These are phyloP conservation scores for Smutsia gigantea DNA, from an alignment of 2,797 vertebrate species.

Conservation along the genomic window DNA sequence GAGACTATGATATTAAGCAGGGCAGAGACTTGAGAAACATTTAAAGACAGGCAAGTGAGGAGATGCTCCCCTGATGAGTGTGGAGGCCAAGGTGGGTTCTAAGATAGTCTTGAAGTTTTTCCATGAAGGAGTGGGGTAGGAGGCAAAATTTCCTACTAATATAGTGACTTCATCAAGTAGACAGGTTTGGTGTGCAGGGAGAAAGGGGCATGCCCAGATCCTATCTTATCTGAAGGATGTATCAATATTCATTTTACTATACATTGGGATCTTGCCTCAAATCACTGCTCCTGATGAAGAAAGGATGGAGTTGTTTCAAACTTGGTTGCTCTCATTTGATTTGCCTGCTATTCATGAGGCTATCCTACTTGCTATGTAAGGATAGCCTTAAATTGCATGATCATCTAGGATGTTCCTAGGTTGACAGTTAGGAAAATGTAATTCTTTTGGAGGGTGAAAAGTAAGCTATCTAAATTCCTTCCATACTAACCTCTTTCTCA, in stretches of 20 bases:
- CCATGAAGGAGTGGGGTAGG: not conserved
- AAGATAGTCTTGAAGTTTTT: not conserved
- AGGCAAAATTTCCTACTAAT: not conserved
- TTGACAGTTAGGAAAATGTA: not conserved
- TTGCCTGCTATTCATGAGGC: not conserved
- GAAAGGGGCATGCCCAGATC: not conserved
- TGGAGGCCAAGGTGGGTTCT: not conserved
- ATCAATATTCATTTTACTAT: not conserved
- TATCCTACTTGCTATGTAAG: not conserved
- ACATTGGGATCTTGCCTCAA: not conserved
- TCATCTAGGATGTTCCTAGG: not conserved
- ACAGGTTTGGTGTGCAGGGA: not conserved
- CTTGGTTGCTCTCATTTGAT: not conserved
- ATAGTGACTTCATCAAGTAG: not conserved
- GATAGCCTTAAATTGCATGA: not conserved
- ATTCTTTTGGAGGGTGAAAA: not conserved
- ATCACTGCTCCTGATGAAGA: not conserved
- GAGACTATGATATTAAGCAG: not conserved
- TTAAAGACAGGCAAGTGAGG: not conserved
- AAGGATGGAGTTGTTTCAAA: not conserved
- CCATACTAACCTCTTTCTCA: not conserved
- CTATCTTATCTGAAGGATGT: not conserved
- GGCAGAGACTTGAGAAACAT: not conserved
- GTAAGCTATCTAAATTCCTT: not conserved
- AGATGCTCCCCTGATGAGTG: no score